Percentiles rank a stretch among this genome's conserved stretches.
Evolutionary conservation across 2,888 invertebrate genomes (phyloP).

Genomic region (Falcaria lacertinaria): DNA sequence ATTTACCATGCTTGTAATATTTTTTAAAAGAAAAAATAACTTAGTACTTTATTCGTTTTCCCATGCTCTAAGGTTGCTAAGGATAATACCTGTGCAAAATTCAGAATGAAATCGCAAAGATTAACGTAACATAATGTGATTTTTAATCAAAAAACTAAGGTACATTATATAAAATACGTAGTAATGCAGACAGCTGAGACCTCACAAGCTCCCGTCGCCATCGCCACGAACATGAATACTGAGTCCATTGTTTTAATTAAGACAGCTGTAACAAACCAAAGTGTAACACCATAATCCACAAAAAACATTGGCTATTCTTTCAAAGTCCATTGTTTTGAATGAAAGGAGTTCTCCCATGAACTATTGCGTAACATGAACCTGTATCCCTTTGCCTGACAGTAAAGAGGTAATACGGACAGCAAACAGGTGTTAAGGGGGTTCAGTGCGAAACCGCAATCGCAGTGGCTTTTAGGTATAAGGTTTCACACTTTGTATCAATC

Average conservation of each 20-base stretch:
- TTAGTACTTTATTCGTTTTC: too few species aligned
- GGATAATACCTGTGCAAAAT: too few species aligned
- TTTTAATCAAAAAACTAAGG: too few species aligned
- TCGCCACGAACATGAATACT: neutral
- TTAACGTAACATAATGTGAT: too few species aligned
- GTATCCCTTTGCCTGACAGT: conserved; percentile 29
- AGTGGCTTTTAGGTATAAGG: conserved; percentile 13
- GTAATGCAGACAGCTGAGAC: too few species aligned
- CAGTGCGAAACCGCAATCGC: conserved; percentile 22
- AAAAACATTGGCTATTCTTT: conserved; percentile 31
- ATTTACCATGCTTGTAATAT: too few species aligned
- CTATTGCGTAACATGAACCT: conserved; percentile 34
- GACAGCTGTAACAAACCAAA: neutral
- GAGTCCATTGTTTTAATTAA: neutral
- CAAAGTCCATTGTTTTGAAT: conserved; percentile 23
- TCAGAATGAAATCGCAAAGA: too few species aligned
- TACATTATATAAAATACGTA: too few species aligned
- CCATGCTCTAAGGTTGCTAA: too few species aligned
- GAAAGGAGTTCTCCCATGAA: conserved; percentile 30
- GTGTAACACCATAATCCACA: conserved; percentile 14
- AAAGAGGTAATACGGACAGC: conserved; percentile 12
- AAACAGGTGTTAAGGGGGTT: too few species aligned
- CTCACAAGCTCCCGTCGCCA: neutral
- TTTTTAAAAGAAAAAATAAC: too few species aligned
- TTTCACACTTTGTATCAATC: too few species aligned